These are phyloP conservation scores for Thera obeliscata DNA, from an alignment of 2,888 invertebrate species.

Conservation along the genomic window DNA sequence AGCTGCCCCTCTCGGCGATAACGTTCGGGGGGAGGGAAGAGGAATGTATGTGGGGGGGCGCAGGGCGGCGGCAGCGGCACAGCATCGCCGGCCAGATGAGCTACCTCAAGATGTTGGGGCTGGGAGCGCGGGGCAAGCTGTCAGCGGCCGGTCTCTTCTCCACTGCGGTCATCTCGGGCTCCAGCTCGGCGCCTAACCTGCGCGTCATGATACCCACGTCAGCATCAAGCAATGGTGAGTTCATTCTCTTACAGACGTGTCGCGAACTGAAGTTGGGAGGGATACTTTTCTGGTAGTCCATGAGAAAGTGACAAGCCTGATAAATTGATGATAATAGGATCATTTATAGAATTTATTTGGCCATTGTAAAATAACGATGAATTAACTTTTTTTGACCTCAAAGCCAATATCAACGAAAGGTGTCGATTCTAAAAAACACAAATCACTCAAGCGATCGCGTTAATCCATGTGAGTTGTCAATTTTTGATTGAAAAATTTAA, in stretches of 20 bases:
- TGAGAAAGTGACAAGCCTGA: too few relatives aligned
- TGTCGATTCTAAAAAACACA: too few relatives aligned
- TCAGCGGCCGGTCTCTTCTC: slow-evolving; percentile 95
- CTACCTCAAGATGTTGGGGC: slow-evolving; percentile 95
- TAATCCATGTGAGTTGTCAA: too few relatives aligned
- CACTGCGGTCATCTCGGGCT: slow-evolving; percentile 98
- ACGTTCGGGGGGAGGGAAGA: slow-evolving; percentile 67
- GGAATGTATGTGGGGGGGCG: slow-evolving; percentile 76
- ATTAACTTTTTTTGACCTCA: too few relatives aligned
- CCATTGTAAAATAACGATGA: too few relatives aligned
- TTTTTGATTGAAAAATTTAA: too few relatives aligned
- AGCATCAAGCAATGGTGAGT: slow-evolving; percentile 90
- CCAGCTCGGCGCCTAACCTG: slow-evolving; percentile 95
- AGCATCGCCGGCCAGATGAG: slow-evolving; percentile 98
- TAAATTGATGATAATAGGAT: too few relatives aligned
- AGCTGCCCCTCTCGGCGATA: slow-evolving; percentile 86
- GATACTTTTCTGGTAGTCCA: too few relatives aligned
- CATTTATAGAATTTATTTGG: too few relatives aligned
- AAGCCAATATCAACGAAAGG: too few relatives aligned
- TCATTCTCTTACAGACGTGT: neutral
- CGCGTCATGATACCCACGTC: slow-evolving; percentile 93
- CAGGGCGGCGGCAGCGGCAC: slow-evolving; percentile 95
- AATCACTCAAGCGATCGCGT: too few relatives aligned
- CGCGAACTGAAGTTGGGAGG: neutral
- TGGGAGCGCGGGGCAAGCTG: slow-evolving; percentile 85